A percentile compares a stretch with the other conserved stretches of the same genome.
Evolutionary conservation across 1,140 invertebrate genomes (phyloP).

Genomic region (Drosophila kanapiae): DNA sequence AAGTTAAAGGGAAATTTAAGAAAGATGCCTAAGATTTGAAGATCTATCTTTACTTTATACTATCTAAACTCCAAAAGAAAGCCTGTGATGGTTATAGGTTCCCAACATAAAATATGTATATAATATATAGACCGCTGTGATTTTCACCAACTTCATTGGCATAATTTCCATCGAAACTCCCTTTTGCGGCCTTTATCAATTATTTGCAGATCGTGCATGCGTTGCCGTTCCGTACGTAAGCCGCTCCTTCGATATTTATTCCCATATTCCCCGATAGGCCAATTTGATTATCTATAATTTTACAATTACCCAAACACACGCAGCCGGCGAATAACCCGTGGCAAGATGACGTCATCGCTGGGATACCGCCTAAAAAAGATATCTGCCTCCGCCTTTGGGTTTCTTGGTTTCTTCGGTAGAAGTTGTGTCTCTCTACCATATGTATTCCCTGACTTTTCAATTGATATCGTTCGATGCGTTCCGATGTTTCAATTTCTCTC

Average conservation of each 20-base stretch:
- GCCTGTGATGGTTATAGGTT: not conserved
- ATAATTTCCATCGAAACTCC: not conserved
- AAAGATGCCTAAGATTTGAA: not conserved
- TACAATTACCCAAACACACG: slow-evolving; percentile 35
- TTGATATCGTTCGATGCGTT: slow-evolving; percentile 33
- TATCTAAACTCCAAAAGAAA: not conserved
- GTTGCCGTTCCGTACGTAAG: not conserved
- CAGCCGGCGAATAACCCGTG: slow-evolving; percentile 26
- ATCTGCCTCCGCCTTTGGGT: slow-evolving; percentile 1
- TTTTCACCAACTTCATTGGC: not conserved
- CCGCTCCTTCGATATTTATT: slow-evolving; percentile 15
- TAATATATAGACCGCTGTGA: not conserved
- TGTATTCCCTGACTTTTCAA: slow-evolving; percentile 7
- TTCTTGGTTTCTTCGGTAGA: not conserved
- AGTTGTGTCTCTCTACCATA: too few species aligned
- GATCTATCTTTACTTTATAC: not conserved
- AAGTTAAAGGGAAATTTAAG: accelerated
- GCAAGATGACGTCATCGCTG: slow-evolving; percentile 39
- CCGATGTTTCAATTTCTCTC: slow-evolving; percentile 23
- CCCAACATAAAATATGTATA: not conserved
- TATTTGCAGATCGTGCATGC: slow-evolving; percentile 32
- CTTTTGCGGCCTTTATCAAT: slow-evolving; percentile 16
- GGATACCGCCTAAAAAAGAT: slow-evolving; percentile 30
- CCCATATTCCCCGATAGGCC: slow-evolving; percentile 11
- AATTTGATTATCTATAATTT: slow-evolving; percentile 39